Evolutionary conservation across 1,140 invertebrate genomes (phyloP).

Genomic region (Panulirus ornatus): DNA sequence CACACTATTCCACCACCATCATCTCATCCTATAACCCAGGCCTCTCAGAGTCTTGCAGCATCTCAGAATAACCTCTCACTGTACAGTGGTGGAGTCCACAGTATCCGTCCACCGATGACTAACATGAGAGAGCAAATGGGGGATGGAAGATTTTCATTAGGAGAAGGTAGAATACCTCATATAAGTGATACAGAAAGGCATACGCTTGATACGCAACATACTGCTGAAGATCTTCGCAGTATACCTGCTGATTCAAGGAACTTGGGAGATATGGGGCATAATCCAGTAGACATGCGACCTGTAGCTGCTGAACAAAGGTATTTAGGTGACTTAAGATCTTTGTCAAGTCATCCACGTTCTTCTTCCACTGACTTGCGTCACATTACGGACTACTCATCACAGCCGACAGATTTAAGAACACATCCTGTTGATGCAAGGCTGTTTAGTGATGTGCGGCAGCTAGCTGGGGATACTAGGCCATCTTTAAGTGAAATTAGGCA

Average conservation of each 20-base stretch:
- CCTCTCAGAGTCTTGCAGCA: constrained; percentile 36
- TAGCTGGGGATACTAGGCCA: constrained; percentile 32
- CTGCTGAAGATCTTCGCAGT: constrained; percentile 53
- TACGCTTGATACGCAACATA: constrained; percentile 10
- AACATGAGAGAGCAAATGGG: constrained; percentile 34
- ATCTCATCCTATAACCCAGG: constrained; percentile 34
- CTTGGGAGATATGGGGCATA: constrained; percentile 1
- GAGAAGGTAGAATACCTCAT: constrained; percentile 2
- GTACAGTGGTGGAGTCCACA: constrained; percentile 54
- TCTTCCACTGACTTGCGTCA: constrained; percentile 37
- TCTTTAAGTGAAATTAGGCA: neutral
- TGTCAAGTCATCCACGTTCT: constrained; percentile 38
- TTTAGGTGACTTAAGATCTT: constrained; percentile 31
- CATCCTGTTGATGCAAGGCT: constrained; percentile 47
- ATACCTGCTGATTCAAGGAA: neutral
- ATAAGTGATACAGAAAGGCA: constrained; percentile 13
- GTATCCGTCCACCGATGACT: constrained; percentile 36
- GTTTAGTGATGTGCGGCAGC: constrained; percentile 31
- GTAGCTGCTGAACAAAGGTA: constrained; percentile 45
- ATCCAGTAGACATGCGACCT: constrained; percentile 41
- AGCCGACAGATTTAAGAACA: constrained; percentile 58
- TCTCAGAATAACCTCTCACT: constrained; percentile 49
- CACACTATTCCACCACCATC: constrained; percentile 50
- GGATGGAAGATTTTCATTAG: constrained; percentile 14
- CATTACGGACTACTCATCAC: constrained; percentile 48